phyloP scores from a whole-genome alignment of 2,888 invertebrate species.

The Acronicta leporina region DNA sequence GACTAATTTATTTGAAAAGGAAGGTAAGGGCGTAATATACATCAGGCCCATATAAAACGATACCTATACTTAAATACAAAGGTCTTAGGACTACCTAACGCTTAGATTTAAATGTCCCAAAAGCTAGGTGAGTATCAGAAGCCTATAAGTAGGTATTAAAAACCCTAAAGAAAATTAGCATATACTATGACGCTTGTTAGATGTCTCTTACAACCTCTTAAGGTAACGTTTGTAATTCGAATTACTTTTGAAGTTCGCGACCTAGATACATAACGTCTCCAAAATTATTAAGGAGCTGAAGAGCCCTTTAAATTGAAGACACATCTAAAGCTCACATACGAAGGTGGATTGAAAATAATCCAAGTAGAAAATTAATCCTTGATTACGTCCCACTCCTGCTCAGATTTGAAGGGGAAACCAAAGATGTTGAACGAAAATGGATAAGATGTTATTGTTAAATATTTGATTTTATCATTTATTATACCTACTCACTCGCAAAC shows the following conservation, averaged over 20 bases:
- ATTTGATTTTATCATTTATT: not conserved
- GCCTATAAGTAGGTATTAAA: too few species aligned
- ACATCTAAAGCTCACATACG: constrained; percentile 81
- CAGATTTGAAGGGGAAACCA: constrained; percentile 69
- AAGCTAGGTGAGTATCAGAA: too few species aligned
- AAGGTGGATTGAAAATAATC: constrained; percentile 87
- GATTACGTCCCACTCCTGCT: constrained; percentile 81
- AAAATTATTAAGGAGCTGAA: constrained; percentile 72
- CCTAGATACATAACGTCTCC: constrained; percentile 54
- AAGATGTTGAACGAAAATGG: constrained; percentile 59
- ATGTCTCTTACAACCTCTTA: not conserved
- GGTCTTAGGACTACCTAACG: too few species aligned
- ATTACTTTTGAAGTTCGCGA: constrained; percentile 43
- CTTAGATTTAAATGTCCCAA: too few species aligned
- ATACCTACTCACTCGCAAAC: too few species aligned
- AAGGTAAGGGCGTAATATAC: too few species aligned
- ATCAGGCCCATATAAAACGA: too few species aligned
- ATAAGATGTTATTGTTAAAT: constrained; percentile 39
- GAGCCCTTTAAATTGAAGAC: constrained; percentile 81
- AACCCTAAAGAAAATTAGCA: too few species aligned
- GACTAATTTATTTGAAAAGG: too few species aligned
- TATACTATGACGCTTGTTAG: not conserved
- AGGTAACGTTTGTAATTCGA: constrained; percentile 15
- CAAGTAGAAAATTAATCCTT: constrained; percentile 89
- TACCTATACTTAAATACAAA: too few species aligned